Evolutionary conservation across 2,113 vertebrate species (phyloP).

Genomic region (Zeus faber): DNA sequence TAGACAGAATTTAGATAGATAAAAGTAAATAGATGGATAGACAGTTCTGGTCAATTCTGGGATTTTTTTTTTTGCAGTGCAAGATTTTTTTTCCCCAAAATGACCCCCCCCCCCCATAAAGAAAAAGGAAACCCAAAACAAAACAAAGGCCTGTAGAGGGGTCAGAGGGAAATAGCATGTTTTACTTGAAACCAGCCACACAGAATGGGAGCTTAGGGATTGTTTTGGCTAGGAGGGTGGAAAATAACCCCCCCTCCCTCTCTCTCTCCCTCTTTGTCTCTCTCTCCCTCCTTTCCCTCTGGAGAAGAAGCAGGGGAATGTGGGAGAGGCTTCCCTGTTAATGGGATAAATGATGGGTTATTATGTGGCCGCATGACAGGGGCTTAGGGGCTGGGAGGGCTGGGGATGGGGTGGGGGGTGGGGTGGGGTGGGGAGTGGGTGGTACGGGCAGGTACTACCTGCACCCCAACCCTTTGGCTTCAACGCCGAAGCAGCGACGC

Average conservation of each 20-base stretch:
- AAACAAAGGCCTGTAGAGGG: not conserved
- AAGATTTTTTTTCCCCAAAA: not conserved
- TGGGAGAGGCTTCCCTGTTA: slow-evolving; percentile 7
- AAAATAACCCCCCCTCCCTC: too few relatives aligned
- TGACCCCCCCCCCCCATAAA: too few relatives aligned
- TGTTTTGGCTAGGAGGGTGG: slow-evolving; percentile 15
- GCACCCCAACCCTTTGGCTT: too few relatives aligned
- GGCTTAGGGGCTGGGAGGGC: too few relatives aligned
- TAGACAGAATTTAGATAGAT: not conserved
- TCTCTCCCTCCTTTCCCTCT: too few relatives aligned
- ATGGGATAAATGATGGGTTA: slow-evolving; percentile 32
- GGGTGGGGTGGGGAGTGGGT: slow-evolving; percentile 18
- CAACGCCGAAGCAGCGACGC: too few relatives aligned
- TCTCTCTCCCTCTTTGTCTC: too few relatives aligned
- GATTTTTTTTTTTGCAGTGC: not conserved
- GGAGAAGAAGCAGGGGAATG: slow-evolving; percentile 12
- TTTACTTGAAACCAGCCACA: slow-evolving; percentile 4
- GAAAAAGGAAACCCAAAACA: not conserved
- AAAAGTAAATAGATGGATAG: too few relatives aligned
- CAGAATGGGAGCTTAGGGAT: not conserved
- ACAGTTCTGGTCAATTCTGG: not conserved
- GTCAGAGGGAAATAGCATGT: not conserved
- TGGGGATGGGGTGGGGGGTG: too few relatives aligned
- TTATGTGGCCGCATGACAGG: not conserved
- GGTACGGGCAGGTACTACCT: slow-evolving; percentile 37